Evolutionary conservation across 1,140 invertebrate species (phyloP), one percentile per base, ranked within the genome.

Genomic region (Branchinecta lindahli): DNA sequence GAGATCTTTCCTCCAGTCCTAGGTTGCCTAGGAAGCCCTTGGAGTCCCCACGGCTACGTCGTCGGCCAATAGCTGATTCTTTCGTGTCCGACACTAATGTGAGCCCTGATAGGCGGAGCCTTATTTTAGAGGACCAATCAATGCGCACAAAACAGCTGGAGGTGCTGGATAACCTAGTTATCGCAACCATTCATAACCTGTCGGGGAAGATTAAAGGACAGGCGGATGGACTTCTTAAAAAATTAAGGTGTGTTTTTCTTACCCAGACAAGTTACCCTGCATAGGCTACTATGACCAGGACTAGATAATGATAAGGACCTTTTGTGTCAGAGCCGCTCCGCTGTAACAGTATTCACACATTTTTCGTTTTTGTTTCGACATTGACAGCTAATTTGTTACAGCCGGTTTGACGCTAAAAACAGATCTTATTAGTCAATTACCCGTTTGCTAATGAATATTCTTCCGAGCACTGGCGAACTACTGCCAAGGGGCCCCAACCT

Each of bases 111-210:
- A 61, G 52, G 52, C 12, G 52, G 18, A 61, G 52, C 18, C 18
- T 61, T 1, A 20, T 61, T 61, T 20, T 61, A 4, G 52, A 61
- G 18, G 52, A 61, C 18, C 52, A 61, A 61, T 61, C 52, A 20
- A 61, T 61, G 52, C 52, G 52, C 12, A 61, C 52, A 20, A 61
- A 61, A 61, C 52, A 61, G 18, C 6, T 61, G 18, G 52, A 81
- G 75, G 80, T 79, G 15, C 72, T 83, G 69, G 84, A 85, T 75
- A 81, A 79, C 73, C 75, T 85, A 68, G 82, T 85, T 45, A 82
- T 85, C 52, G 80, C 82, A 8, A 84, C 84, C 7, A 81, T 85
- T 68, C 80, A 82, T 74, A 82, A 83, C 68, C 74, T 85, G 45
- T 84, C 84, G 44, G 77, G 77, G 45, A 85, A 85, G 77, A 76